Evolutionary conservation across 2,113 vertebrate genomes (phyloP).

Genomic region (Clupea harengus): DNA sequence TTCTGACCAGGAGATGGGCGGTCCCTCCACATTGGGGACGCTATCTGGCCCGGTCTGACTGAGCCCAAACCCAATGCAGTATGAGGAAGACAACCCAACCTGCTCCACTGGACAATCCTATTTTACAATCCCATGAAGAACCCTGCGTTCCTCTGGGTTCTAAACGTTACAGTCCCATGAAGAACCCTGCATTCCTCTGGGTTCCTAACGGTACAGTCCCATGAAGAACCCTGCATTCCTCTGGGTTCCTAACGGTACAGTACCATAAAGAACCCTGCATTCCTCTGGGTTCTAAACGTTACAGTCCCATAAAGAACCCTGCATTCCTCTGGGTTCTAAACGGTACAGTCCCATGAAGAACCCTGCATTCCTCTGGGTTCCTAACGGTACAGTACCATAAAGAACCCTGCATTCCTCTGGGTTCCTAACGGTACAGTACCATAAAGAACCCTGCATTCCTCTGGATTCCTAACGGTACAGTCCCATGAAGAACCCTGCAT

Average conservation of each 20-base stretch:
- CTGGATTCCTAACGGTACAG: too few species aligned
- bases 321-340: neutral
- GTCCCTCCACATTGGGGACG: too few species aligned
- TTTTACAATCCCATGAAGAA: neutral
- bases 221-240: too few species aligned
- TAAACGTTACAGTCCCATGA: too few species aligned
- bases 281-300: neutral
- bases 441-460: neutral
- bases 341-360: too few species aligned
- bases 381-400: neutral
- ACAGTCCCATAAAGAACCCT: too few species aligned
- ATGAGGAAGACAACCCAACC: neutral
- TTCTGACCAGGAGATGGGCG: too few species aligned
- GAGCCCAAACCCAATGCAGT: neutral
- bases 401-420: too few species aligned
- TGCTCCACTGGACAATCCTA: neutral
- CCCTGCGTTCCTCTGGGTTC: neutral
- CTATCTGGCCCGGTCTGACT: neutral
- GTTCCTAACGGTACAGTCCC: neutral
- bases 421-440: too few species aligned
- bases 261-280: too few species aligned
- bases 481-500: neutral
- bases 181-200: neutral
- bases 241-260: neutral
- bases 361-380: neutral